Evolutionary conservation across 1,140 invertebrate species (phyloP), one percentile per base, ranked within the genome.

Genomic region (Dufourea novaeangliae): DNA sequence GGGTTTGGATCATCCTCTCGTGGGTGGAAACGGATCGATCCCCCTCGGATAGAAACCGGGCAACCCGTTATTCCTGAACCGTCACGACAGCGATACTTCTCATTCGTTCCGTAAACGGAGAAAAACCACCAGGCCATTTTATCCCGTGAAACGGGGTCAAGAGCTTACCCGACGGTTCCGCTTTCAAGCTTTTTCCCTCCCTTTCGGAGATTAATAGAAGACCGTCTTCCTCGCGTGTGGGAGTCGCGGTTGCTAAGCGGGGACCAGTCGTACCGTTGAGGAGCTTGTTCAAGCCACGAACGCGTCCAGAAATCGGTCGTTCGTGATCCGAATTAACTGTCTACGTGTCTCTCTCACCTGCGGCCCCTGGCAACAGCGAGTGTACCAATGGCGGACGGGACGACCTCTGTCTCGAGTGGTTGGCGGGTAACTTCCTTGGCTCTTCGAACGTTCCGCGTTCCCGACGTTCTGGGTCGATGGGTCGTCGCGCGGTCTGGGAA

Each of bases 141-240:
- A 52, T n/a, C n/a, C 27, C 34, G 25, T 46, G 71, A 46, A 74
- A 66, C 62, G 34, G 17, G 71, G 71, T 74, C 71, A 74, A 74
- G 71, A 66, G 71, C 71, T 74, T 74, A 32, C 25, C 73, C n/a
- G n/a, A 66, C 64, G 73, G 64, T 75, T 75, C 64, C 22, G 64
- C 64, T 76, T 69, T 25, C n/a, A 39, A 69, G n/a, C 54, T 50
- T 67, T 32, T 68, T 41, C 32, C 27, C 54, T 76, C 54, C 59
- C 66, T 76, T 59, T 29, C 34, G 54, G 37, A 66, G 50, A 76
- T 76, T 76, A 76, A 76, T 59, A 39, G 73, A 66, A n/a, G n/a
- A n/a, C n/a, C n/a, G n/a, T n/a, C n/a, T n/a, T n/a, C 39, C 72
- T 14, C 59, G 61, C 73, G 0, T 64, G 37, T 34, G 64, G 64